Evolutionary conservation across 2,797 vertebrate genomes (phyloP).

Genomic region (Pelochelys cantorii): DNA sequence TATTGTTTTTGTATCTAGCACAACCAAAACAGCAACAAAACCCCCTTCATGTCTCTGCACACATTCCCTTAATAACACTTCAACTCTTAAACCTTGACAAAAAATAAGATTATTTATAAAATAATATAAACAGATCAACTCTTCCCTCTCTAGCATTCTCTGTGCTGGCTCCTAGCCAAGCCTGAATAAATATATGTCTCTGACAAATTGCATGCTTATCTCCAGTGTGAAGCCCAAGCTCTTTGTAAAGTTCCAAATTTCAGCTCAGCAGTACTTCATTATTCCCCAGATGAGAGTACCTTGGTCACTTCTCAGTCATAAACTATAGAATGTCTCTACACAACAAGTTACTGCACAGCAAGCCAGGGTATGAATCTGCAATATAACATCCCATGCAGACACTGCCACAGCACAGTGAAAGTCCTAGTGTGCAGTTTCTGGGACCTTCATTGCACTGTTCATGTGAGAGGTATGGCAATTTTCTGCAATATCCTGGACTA

Average conservation of each 20-base stretch:
- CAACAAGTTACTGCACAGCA: too few species aligned
- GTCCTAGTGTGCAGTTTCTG: too few species aligned
- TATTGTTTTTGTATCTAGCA: not conserved
- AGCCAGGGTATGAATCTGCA: too few species aligned
- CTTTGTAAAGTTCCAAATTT: not conserved
- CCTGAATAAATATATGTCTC: too few species aligned
- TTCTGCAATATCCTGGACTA: too few species aligned
- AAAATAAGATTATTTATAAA: not conserved
- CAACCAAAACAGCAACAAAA: not conserved
- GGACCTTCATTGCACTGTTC: too few species aligned
- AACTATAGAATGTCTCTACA: too few species aligned
- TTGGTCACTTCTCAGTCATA: too few species aligned
- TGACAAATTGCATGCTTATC: not conserved
- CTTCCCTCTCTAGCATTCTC: not conserved
- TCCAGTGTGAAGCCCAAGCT: fast-evolving
- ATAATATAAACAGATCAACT: not conserved
- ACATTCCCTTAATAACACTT: not conserved
- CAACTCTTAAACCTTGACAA: not conserved
- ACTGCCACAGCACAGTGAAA: too few species aligned
- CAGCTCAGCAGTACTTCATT: fast-evolving
- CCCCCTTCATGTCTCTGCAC: fast-evolving
- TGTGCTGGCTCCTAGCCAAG: not conserved
- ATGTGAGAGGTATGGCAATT: too few species aligned
- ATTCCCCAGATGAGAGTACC: not conserved
- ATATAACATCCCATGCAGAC: too few species aligned